These are phyloP conservation scores for Falco peregrinus DNA, from an alignment of 2,797 vertebrate genomes.

Conservation along the genomic window DNA sequence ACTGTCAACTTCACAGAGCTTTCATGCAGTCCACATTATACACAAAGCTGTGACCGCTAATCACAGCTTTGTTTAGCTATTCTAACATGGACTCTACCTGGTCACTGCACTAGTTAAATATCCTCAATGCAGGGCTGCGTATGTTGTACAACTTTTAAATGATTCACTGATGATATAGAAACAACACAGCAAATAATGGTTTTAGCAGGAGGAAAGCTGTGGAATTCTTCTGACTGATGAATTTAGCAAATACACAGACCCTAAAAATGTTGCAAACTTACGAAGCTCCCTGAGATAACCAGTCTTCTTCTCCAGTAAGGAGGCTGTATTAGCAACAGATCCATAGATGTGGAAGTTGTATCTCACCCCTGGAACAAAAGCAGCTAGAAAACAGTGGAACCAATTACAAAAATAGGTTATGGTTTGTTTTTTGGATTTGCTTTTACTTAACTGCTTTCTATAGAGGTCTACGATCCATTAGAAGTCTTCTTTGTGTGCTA, in stretches of 20 bases:
- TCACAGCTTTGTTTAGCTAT: neutral
- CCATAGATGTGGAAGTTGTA: constrained; percentile 84
- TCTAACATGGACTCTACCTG: neutral
- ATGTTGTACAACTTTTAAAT: neutral
- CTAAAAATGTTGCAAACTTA: constrained; percentile 62
- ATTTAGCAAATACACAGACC: neutral
- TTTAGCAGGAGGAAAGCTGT: neutral
- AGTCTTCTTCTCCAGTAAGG: constrained; percentile 76
- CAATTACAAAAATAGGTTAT: neutral
- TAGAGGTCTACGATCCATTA: neutral
- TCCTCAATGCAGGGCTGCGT: fast-evolving
- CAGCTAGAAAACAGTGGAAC: constrained; percentile 67
- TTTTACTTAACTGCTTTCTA: neutral
- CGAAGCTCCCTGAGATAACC: constrained; percentile 83
- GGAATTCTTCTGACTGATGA: neutral
- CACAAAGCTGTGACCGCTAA: neutral
- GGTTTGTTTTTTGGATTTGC: neutral
- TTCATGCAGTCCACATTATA: neutral
- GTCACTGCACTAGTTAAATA: neutral
- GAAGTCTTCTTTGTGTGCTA: neutral
- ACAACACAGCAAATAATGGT: neutral
- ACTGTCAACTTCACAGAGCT: neutral
- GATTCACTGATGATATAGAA: neutral
- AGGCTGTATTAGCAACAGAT: constrained; percentile 66
- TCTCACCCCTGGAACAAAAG: constrained; percentile 77